Evolutionary conservation across 2,888 invertebrate species (phyloP), one percentile per base, ranked within the genome.

Genomic region (Macropis europaea): DNA sequence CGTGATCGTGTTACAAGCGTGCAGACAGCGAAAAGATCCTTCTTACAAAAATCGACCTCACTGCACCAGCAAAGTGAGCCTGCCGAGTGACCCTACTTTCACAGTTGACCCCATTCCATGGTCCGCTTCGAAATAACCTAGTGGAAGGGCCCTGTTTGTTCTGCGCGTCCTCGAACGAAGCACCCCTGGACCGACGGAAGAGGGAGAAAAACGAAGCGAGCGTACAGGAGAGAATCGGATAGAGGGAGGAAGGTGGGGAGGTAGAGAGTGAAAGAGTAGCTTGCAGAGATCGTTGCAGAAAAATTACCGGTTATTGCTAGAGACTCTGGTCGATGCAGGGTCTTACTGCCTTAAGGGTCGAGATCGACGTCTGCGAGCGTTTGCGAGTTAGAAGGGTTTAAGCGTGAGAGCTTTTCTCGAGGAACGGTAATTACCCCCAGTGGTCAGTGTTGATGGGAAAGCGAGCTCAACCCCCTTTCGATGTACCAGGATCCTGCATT

Each of bases 401-500:
- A 89, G 84, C 88, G 88, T 89, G 89, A 88, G 88, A 87, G 81
- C 85, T 86, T 87, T 83, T 74, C 83, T 76, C 76, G 60, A 62
- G 82, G 80, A 79, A 84, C 82, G 84, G 86, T 88, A 87, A 88
- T 89, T 88, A 87, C 86, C 87, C 85, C 87, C 86, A 82, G 83
- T 77, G 85, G 87, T 84, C 85, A 81, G 75, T 50, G 71, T 71
- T 73, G 54, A 79, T 77, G 73, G 76, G 72, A 76, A 82, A 82
- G 75, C 79, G 64, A 64, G 73, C 73, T 52, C 45, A 52, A 52
- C 63, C 52, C 78, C 45, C 48, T 57, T 56, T 71, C 57, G 60
- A 45, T 60, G 34, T 59, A 57, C 62, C 48, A 64, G 64, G 61
- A 72, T 63, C 50, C 56, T 60, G 64, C 42, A 64, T 78, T 53